Base-by-base conservation (phyloP, 2,888 invertebrate genomes). In the Zootermopsis nevadensis region DNA sequence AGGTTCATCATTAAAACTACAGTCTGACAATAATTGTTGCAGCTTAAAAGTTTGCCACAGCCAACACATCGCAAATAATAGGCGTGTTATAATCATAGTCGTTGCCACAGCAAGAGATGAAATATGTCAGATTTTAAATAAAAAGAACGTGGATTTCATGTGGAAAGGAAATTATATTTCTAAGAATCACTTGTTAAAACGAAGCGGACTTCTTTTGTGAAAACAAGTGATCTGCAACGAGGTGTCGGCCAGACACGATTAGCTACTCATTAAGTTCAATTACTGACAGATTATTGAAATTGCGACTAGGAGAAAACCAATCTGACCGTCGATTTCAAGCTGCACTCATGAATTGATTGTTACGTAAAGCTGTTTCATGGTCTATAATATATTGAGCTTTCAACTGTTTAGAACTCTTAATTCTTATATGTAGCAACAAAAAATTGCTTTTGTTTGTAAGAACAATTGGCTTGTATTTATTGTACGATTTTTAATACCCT, bases 1-100 rank as follows among this genome's bases (percentile, higher is more conserved):
- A 22, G 19, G 79, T 79, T 66, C 35, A 79, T 79, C 66, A 79
- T 79, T 35, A 79, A 79, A 79, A 79, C 79, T 35, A 31, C 79
- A 79, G 35, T 66, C 35, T 38, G 66, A 79, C 66, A 79, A 35
- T 79, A 79, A 79, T 79, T 79, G 66, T 35, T 38, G 38, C 19
- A 79, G 79, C 30, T 76, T 76, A 76, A 42, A 38, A 42, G 38
- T 79, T 35, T 53, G 66, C 38, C n/a, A 35, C 22, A 79, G 60
- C 60, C 66, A n/a, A 79, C 66, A 19, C n/a, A 35, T 2, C 12
- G 35, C 27, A 0, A 53, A 77, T 77, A 53, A 77, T 30, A 19
- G 53, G n/a, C 35, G 19, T 24, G n/a, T 79, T 79, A 35, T 35
- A 79, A 30, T 66, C 66, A 66, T 38, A 79, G 12, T 55, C 48